Evolutionary conservation across 2,113 vertebrate genomes (phyloP), one percentile per base, ranked within the genome.

Genomic region (Pogona vitticeps): DNA sequence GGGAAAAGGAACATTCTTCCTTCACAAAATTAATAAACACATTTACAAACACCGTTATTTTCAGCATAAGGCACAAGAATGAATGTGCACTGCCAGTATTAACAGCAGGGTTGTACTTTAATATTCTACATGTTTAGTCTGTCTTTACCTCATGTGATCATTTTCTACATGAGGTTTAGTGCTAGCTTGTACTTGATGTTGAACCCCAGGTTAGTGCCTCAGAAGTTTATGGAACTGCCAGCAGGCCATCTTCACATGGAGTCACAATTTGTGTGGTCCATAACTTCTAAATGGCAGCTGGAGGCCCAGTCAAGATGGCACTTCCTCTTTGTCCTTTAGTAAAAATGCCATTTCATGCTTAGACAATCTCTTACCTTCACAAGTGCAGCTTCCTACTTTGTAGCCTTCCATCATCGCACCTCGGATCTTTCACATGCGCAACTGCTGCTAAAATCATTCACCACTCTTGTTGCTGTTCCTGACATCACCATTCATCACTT

Each of bases 31-130:
- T 63, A 81, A 82, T n/a, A 81, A 80, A 81, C 31, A 6, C 7
- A 52, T 78, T 78, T 65, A 81, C 31, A 81, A 81, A 81, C 31
- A 75, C 73, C 23, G 28, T n/a, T 65, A 40, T 58, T 76, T 88
- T 90, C 40, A 73, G 7, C 17, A 82, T 58, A 58, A 72, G 36
- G 36, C 1, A 28, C 38, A 82, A 70, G 12, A 67, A n/a, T 52
- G 23, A 89, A 40, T 72, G 67, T 46, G 73, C 75, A 73, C 75
- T 56, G 15, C 38, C 58, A 40, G 76, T 63, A 67, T 87, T 0
- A 1, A 42, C 78, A 85, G 31, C n/a, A 1, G 1, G 1, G 1
- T 2, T 79, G 63, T 59, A 65, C 38, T 84, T 84, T 67, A 75
- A 56, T 75, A 75, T 40, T 56, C 26, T 75, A 68, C 26, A 56